phyloP scores from a whole-genome alignment of 2,888 invertebrate species.

The Germaria angustata region DNA sequence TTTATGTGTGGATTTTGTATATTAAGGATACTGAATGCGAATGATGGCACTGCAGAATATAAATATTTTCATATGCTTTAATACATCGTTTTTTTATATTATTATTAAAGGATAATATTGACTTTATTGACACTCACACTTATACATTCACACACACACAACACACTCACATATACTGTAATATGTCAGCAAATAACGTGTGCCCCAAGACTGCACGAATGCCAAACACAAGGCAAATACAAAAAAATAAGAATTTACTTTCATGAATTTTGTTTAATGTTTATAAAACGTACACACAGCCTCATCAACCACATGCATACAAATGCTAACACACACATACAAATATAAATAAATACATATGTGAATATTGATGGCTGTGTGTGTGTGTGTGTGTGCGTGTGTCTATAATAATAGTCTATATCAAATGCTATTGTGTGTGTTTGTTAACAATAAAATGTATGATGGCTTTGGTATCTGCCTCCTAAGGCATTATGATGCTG shows the following conservation, averaged over 20 bases:
- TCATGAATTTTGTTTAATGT: slow-evolving; percentile 44
- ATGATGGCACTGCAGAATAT: slow-evolving; percentile 3
- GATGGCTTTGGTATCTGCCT: slow-evolving; percentile 8
- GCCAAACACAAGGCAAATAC: slow-evolving; percentile 9
- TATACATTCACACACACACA: not conserved
- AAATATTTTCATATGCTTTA: slow-evolving; percentile 23
- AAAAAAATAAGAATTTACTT: slow-evolving; percentile 10
- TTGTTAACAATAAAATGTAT: slow-evolving; percentile 41
- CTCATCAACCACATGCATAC: not conserved
- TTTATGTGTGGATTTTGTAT: not conserved
- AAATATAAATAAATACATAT: too few species aligned
- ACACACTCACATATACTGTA: not conserved
- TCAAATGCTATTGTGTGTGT: not conserved
- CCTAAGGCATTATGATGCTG: slow-evolving; percentile 6
- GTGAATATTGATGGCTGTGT: not conserved
- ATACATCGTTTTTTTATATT: not conserved
- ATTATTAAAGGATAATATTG: slow-evolving; percentile 38
- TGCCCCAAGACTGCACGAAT: not conserved
- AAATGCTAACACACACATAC: not conserved
- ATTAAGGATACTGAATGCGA: not conserved
- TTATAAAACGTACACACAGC: not conserved
- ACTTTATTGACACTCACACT: slow-evolving; percentile 7
- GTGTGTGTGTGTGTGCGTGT: not conserved
- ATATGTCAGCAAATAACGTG: not conserved
- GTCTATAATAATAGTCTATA: not conserved